These are phyloP conservation scores for Oophaga pumilio DNA, from an alignment of 2,113 vertebrate species.

Conservation along the genomic window DNA sequence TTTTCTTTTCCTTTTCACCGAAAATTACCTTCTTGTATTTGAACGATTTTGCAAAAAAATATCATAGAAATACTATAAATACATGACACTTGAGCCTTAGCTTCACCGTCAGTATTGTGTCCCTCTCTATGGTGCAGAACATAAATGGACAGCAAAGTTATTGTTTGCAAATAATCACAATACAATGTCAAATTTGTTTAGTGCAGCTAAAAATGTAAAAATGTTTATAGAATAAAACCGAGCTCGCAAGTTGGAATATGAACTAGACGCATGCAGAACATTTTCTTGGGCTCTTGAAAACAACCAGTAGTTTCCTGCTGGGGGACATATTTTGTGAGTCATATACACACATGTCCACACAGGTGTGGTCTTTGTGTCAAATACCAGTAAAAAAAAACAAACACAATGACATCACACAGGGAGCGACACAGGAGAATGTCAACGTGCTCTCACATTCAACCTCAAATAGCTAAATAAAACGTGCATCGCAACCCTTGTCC, in stretches of 20 bases:
- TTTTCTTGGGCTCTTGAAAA: not conserved
- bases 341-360: not conserved
- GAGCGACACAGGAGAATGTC: not conserved
- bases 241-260: not conserved
- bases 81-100: not conserved
- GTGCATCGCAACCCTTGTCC: not conserved
- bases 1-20: too few relatives aligned
- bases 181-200: not conserved
- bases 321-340: conserved; percentile 37
- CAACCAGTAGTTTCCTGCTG: not conserved
- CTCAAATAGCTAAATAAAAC: not conserved
- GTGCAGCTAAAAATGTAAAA: not conserved
- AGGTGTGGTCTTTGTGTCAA: conserved; percentile 3
- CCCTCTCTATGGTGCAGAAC: not conserved
- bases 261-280: not conserved
- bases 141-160: not conserved
- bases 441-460: not conserved
- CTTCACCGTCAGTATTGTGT: not conserved
- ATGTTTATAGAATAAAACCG: not conserved
- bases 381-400: not conserved
- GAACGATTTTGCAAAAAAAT: not conserved
- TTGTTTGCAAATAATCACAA: not conserved
- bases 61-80: not conserved
- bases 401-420: conserved; percentile 9
- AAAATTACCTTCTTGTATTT: not conserved